Evolutionary conservation across 2,888 invertebrate species (phyloP).

Genomic region (Atethmia centrago): DNA sequence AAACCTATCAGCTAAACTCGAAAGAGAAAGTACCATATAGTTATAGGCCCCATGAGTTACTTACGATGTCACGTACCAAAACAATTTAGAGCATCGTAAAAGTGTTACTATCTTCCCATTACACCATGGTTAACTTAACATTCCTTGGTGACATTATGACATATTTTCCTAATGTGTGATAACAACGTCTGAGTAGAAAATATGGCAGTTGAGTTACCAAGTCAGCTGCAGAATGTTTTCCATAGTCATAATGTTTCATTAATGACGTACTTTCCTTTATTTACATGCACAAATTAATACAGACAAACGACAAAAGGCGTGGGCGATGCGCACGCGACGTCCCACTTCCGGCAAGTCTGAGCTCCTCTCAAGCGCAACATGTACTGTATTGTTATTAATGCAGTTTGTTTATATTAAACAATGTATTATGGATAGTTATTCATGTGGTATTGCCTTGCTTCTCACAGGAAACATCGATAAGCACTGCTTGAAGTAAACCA

Average conservation of each 20-base stretch:
- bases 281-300: slow-evolving; percentile 70
- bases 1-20: slow-evolving; percentile 51
- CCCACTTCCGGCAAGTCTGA: slow-evolving; percentile 79
- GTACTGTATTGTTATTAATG: slow-evolving; percentile 57
- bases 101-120: slow-evolving; percentile 63
- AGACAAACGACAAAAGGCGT: slow-evolving; percentile 68
- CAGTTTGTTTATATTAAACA: slow-evolving; percentile 25
- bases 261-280: slow-evolving; percentile 74
- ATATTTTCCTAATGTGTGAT: slow-evolving; percentile 28
- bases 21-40: slow-evolving; percentile 78
- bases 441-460: slow-evolving; percentile 4
- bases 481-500: background rate
- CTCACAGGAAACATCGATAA: slow-evolving; percentile 3
- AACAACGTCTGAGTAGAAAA: slow-evolving; percentile 26
- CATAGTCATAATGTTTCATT: slow-evolving; percentile 18
- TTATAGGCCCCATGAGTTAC: slow-evolving; percentile 72
- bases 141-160: slow-evolving; percentile 39
- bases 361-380: slow-evolving; percentile 76
- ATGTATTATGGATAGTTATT: background rate
- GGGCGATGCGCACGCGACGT: slow-evolving; percentile 75
- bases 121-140: slow-evolving; percentile 36
- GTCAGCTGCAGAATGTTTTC: slow-evolving; percentile 12
- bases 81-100: slow-evolving; percentile 72
- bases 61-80: slow-evolving; percentile 81
- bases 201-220: slow-evolving; percentile 7